phyloP scores from a whole-genome alignment of 1,140 invertebrate species.

The Sipha flava region DNA sequence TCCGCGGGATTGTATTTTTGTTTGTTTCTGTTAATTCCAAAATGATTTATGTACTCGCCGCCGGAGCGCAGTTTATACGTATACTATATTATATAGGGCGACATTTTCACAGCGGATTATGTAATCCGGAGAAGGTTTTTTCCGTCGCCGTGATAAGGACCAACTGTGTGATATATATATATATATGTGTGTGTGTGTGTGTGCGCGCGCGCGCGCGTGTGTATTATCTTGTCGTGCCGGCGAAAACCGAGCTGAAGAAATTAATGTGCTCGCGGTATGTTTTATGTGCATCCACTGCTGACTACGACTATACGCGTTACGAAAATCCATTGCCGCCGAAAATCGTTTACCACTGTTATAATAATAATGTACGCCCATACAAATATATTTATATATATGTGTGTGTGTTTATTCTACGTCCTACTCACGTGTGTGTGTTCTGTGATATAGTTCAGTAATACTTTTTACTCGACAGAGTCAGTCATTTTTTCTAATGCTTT shows the following conservation, averaged over 20 bases:
- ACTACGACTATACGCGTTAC: no score
- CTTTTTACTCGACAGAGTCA: no score
- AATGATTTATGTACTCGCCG: slow-evolving; percentile 9
- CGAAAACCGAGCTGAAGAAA: neutral
- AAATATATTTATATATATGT: no score
- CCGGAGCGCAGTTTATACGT: neutral
- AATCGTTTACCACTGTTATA: no score
- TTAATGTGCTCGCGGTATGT: neutral
- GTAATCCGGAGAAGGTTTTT: neutral
- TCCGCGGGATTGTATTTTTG: neutral
- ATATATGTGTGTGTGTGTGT: no score
- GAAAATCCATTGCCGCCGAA: no score
- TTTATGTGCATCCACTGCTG: neutral
- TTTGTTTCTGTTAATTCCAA: slow-evolving; percentile 15
- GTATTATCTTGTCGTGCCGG: neutral
- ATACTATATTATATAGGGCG: neutral
- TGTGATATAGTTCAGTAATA: no score
- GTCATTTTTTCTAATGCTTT: no score
- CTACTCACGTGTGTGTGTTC: no score
- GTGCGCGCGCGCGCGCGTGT: no score
- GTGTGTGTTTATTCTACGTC: no score
- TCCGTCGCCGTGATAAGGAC: neutral
- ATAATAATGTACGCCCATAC: no score
- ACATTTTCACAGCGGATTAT: neutral
- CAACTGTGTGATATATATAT: neutral